Evolutionary conservation across 2,888 invertebrate species (phyloP).

Genomic region (Lucinisca nassula): DNA sequence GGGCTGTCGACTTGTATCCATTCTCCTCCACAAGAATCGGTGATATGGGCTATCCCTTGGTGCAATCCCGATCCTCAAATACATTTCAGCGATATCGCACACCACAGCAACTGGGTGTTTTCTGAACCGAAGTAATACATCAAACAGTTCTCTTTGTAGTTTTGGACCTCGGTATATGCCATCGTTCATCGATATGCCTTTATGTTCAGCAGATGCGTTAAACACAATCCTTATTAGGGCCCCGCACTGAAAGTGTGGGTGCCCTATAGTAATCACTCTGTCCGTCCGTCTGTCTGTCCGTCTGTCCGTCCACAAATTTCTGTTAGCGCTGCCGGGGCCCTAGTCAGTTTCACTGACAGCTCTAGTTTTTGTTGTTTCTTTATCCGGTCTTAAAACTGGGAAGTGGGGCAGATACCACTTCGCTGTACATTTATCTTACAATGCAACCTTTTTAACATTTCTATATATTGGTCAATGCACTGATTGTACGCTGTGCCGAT

Average conservation of each 20-base stretch:
- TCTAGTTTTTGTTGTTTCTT: no score
- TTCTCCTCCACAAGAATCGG: neutral
- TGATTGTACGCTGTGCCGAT: neutral
- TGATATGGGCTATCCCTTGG: slow-evolving; percentile 6
- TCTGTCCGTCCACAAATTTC: no score
- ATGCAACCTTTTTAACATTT: neutral
- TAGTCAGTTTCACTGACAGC: no score
- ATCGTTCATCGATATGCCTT: slow-evolving; percentile 44
- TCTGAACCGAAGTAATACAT: no score
- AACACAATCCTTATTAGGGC: slow-evolving; percentile 51
- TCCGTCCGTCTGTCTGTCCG: no score
- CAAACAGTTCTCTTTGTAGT: slow-evolving; percentile 52
- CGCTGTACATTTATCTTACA: neutral
- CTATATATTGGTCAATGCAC: neutral
- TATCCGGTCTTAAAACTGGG: no score
- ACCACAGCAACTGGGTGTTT: slow-evolving; percentile 37
- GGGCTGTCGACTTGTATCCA: neutral
- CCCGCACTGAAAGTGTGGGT: neutral
- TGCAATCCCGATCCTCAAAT: neutral
- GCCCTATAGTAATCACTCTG: neutral
- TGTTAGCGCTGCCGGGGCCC: neutral
- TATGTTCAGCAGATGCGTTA: slow-evolving; percentile 43
- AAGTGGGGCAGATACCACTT: no score
- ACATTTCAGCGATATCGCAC: slow-evolving; percentile 48
- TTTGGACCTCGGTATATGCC: slow-evolving; percentile 54